Evolutionary conservation across 2,888 invertebrate species (phyloP), one percentile per base, ranked within the genome.

Genomic region (Agrotis clavis): DNA sequence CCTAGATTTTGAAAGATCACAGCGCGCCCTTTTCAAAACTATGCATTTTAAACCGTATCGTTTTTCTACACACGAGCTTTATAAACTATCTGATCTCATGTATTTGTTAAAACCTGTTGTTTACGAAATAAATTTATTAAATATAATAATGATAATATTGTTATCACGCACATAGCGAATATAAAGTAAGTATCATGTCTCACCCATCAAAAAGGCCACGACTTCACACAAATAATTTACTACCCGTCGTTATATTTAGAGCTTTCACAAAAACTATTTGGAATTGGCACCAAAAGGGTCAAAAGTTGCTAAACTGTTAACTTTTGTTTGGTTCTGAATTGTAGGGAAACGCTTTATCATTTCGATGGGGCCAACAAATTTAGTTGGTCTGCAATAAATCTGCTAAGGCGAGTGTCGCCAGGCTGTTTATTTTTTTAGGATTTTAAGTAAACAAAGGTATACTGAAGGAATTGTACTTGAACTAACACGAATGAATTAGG

Each of bases 361-460:
- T 85, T 88, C 81, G 79, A 80, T 80, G 79, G 78, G 81, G 81
- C 83, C 89, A 86, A 87, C 90, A 90, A 90, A 90, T 90, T 87
- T 82, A 82, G 87, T 74, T 70, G 83, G 83, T 72, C 69, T 70
- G 82, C 79, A 69, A 90, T 90, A 90, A 90, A 90, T 90, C 88
- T 87, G 82, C 73, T 70, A 75, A 79, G 76, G 83, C 69, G 79
- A 75, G 72, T 60, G 79, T 75, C 67, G 21, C 87, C 82, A 81
- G 67, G 81, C 69, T 82, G 69, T 47, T 45, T 53, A 63, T 57
- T 54, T 71, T 83, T 71, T 69, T 61, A 76, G 82, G 79, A 85
- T 82, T 77, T 79, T 74, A 48, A 51, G 16, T 18, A 30, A 11
- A 56, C 2, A 6, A 35, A n/a, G n/a, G 13, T 30, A 11, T 11